Conservation (phyloP, 2,113 vertebrate genomes). For the Bubo scandiacus region DNA sequence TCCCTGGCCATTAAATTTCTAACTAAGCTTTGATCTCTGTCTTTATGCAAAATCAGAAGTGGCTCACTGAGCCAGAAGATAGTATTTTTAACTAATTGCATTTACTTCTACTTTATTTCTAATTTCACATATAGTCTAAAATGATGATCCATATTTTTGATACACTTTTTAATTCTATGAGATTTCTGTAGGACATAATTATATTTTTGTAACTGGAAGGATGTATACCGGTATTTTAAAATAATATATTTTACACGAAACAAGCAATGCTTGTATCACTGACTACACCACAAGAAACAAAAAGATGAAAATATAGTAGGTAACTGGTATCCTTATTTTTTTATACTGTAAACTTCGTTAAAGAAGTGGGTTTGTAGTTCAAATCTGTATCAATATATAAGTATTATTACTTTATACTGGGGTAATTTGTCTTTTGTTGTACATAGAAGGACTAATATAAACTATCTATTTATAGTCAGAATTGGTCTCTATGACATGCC, state of each 20-base stretch:
- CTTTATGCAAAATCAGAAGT: neutral
- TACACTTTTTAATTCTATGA: conserved; percentile 46
- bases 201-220: conserved; percentile 53
- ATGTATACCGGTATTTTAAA: conserved; percentile 21
- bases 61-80: neutral
- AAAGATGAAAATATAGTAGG: neutral
- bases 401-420: conserved; percentile 30
- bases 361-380: conserved; percentile 69
- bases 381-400: conserved; percentile 39
- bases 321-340: conserved; percentile 51
- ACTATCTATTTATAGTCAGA: conserved; percentile 57
- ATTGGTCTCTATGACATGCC: neutral
- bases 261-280: conserved; percentile 13
- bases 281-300: neutral
- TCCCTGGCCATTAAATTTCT: neutral
- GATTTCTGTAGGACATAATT: conserved; percentile 18
- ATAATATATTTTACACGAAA: conserved; percentile 24
- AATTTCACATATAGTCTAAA: neutral
- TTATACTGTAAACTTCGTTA: conserved; percentile 67
- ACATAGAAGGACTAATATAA: conserved; percentile 47
- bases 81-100: conserved; percentile 1
- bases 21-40: neutral
- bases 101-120: neutral
- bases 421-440: conserved; percentile 37
- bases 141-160: conserved; percentile 15